phyloP scores from a whole-genome alignment of 2,113 vertebrate species.

The Tupaia chinensis region DNA sequence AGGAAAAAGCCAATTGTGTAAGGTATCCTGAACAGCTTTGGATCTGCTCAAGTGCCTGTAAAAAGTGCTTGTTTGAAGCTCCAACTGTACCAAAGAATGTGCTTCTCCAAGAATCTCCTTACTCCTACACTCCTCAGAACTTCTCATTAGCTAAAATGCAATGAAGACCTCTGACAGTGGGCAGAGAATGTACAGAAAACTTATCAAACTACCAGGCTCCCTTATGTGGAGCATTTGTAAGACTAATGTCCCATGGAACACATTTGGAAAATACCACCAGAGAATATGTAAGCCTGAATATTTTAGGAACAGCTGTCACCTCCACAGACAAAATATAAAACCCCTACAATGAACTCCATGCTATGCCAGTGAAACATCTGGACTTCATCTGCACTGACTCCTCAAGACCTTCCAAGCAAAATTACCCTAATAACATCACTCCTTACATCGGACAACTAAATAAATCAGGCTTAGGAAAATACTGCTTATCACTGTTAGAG shows the following conservation, averaged over 20 bases:
- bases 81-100: neutral
- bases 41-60: neutral
- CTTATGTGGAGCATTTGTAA: neutral
- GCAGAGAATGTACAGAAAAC: neutral
- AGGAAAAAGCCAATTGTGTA: neutral
- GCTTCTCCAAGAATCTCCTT: neutral
- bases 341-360: neutral
- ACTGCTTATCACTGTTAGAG: neutral
- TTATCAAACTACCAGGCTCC: neutral
- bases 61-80: neutral
- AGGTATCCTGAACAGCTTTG: neutral
- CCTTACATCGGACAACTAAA: neutral
- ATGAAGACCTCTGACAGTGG: neutral
- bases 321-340: neutral
- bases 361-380: neutral
- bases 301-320: neutral
- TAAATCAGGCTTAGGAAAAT: neutral
- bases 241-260: neutral
- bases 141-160: neutral
- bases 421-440: neutral
- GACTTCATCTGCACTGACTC: neutral
- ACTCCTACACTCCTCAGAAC: neutral
- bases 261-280: neutral
- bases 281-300: neutral
- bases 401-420: neutral